phyloP scores from a whole-genome alignment of 2,888 invertebrate species.

The Scrobipalpa costella region DNA sequence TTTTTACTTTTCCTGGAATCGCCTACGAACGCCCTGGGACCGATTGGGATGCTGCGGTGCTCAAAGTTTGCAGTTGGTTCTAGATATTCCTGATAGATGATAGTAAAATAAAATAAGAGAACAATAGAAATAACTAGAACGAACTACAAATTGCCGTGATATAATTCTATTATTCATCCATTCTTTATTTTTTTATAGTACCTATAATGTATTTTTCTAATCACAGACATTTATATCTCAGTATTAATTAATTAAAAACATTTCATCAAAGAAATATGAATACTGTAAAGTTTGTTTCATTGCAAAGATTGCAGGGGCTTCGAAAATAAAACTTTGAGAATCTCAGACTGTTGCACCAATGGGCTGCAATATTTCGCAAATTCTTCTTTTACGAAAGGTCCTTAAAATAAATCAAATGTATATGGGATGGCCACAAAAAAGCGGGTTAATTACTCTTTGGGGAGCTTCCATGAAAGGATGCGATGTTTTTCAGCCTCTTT shows the following conservation, averaged over 20 bases:
- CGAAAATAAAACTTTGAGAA: conserved; percentile 49
- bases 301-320: neutral
- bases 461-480: conserved; percentile 70
- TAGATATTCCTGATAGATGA: neutral
- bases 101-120: neutral
- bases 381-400: conserved; percentile 74
- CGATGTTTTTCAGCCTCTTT: conserved; percentile 54
- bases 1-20: conserved; percentile 75
- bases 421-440: conserved; percentile 75
- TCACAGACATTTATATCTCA: too few species aligned
- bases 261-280: too few species aligned
- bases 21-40: conserved; percentile 46
- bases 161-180: too few species aligned
- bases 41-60: conserved; percentile 42
- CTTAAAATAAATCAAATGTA: conserved; percentile 78
- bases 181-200: too few species aligned
- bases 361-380: conserved; percentile 76
- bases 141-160: too few species aligned
- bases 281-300: neutral
- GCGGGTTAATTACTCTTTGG: conserved; percentile 74
- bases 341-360: conserved; percentile 52
- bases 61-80: conserved; percentile 53
- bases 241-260: too few species aligned
- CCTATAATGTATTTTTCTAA: too few species aligned
- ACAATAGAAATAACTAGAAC: neutral